phyloP scores from a whole-genome alignment of 1,140 invertebrate genomes.

The Nylanderia fulva region DNA sequence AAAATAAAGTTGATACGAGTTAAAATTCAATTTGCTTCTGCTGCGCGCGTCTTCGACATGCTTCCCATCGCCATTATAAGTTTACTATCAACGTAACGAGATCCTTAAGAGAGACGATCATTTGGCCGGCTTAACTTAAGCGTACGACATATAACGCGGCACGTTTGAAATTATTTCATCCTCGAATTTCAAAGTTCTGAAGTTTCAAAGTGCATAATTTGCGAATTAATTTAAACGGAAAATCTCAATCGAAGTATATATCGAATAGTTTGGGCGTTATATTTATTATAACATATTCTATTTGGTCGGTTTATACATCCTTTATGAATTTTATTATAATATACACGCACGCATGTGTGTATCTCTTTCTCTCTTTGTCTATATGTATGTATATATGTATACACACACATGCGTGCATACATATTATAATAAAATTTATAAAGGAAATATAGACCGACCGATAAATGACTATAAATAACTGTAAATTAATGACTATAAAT shows the following conservation, averaged over 20 bases:
- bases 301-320: neutral
- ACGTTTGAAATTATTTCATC: slow-evolving; percentile 30
- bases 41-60: neutral
- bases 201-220: slow-evolving; percentile 27
- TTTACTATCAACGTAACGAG: neutral
- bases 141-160: neutral
- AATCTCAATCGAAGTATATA: slow-evolving; percentile 6
- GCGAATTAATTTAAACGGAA: slow-evolving; percentile 34
- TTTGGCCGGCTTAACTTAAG: neutral
- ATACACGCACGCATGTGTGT: neutral
- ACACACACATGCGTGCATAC: too few species aligned
- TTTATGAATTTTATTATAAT: slow-evolving; percentile 8
- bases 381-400: too few species aligned
- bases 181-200: slow-evolving; percentile 30
- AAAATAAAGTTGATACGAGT: neutral
- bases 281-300: slow-evolving; percentile 19
- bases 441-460: too few species aligned
- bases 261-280: slow-evolving; percentile 12
- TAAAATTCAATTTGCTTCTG: slow-evolving; percentile 22
- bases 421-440: too few species aligned
- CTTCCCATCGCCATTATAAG: neutral
- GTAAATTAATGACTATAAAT: too few species aligned
- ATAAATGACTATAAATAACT: too few species aligned
- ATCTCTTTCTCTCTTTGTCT: too few species aligned
- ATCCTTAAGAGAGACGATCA: slow-evolving; percentile 8